phyloP scores from a whole-genome alignment of 2,888 invertebrate genomes.

The Xestia c-nigrum region DNA sequence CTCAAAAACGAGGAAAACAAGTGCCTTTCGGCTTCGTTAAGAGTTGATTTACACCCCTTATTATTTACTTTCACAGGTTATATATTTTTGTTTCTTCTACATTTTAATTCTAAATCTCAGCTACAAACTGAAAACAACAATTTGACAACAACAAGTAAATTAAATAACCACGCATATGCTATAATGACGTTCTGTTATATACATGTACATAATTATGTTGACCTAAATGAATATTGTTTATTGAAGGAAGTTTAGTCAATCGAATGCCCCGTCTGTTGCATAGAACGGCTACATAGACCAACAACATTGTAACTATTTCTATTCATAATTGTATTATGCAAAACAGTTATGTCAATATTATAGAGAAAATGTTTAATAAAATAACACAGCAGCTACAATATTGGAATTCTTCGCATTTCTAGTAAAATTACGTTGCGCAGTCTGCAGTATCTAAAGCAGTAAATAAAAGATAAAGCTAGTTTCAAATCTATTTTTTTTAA shows the following conservation, averaged over 20 bases:
- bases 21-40: too few relatives aligned
- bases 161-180: not conserved
- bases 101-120: not conserved
- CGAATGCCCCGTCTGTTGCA: not conserved
- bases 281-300: not conserved
- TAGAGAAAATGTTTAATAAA: conserved; percentile 29
- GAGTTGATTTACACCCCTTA: too few relatives aligned
- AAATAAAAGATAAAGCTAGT: not conserved
- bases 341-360: conserved; percentile 13
- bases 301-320: not conserved
- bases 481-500: not conserved
- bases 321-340: not conserved
- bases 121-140: not conserved
- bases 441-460: conserved; percentile 4
- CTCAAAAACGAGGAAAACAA: too few relatives aligned
- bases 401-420: conserved; percentile 24
- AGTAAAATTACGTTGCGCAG: conserved; percentile 16
- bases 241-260: not conserved
- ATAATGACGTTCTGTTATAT: not conserved
- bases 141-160: not conserved
- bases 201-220: not conserved
- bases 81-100: not conserved
- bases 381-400: conserved; percentile 9
- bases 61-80: not conserved
- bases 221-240: not conserved